Evolutionary conservation across 2,797 vertebrate species (phyloP).

Genomic region (Sebastes iracundus): DNA sequence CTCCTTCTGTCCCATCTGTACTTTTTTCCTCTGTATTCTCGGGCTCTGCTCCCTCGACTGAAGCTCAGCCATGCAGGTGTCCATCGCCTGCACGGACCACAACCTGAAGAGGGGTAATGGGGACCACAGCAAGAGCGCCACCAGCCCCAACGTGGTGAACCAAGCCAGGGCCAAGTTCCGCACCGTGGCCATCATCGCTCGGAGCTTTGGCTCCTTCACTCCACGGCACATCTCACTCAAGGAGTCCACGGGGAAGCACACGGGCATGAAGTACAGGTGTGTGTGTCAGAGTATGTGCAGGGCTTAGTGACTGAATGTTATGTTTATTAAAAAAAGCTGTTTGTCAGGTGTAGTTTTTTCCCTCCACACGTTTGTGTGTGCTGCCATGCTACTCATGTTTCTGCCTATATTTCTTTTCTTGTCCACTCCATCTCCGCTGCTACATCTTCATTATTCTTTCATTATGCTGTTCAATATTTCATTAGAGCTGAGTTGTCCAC

Average conservation of each 20-base stretch:
- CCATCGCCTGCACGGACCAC: conserved; percentile 98
- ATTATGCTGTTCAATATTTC: conserved; percentile 8
- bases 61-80: conserved; percentile 93
- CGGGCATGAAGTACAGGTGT: conserved; percentile 99
- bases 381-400: not conserved
- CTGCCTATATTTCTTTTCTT: not conserved
- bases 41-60: conserved; percentile 9
- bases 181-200: conserved; percentile 97
- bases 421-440: not conserved
- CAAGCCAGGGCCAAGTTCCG: conserved; percentile 96
- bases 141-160: conserved; percentile 93
- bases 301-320: not conserved
- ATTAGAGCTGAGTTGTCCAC: not conserved
- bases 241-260: conserved; percentile 98
- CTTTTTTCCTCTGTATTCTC: not conserved
- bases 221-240: conserved; percentile 98
- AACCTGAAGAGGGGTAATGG: conserved; percentile 96
- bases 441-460: conserved; percentile 25
- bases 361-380: not conserved
- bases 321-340: not conserved
- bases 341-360: not conserved
- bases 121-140: conserved; percentile 93
- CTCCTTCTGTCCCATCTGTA: conserved; percentile 18
- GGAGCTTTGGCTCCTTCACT: conserved; percentile 94
- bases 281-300: conserved; percentile 39